Evolutionary conservation across 2,797 vertebrate genomes (phyloP), one percentile per base, ranked within the genome.

Genomic region (Cirrhinus mrigala): DNA sequence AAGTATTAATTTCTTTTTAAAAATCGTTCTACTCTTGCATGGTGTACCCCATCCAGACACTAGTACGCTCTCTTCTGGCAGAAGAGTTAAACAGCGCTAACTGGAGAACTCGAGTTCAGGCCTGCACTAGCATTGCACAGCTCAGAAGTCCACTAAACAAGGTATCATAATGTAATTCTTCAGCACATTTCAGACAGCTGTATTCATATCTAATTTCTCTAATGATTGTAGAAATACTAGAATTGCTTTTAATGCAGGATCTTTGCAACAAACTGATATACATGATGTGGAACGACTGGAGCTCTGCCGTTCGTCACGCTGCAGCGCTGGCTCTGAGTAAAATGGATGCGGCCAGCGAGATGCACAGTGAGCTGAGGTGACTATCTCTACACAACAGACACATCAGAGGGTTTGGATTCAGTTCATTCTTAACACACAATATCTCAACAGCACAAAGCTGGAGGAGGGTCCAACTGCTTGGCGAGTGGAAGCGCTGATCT

Each of bases 281-380:
- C 79, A 81, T 96, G 66, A 95, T 95, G 94, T 96, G 94, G 94
- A 93, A 91, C 27, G 95, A 96, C 88, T 96, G 95, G 95, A 93
- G 90, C 76, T 83, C 80, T 84, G 79, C 90, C 52, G 94, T 95
- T 14, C 92, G 94, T 20, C 90, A 91, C 71, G 92, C 92, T 80
- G 95, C 95, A 82, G 93, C 93, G 52, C 89, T 87, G 22, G 83
- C 93, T 22, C 87, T 96, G 81, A 94, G 93, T 46, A 92, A 90
- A 56, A 90, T 94, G 90, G 90, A 85, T 20, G 90, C 92, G 71
- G 94, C 92, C 52, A 94, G 94, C 78, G 92, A 94, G 70, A 85
- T 95, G 37, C 94, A 95, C 18, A 91, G 94, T 44, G 90, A 91
- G 44, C 91, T 96, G 85, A 93, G 93, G 95, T 95, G 89, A 84